phyloP scores from a whole-genome alignment of 2,797 vertebrate genomes.

The Hephaestus fuliginosus region DNA sequence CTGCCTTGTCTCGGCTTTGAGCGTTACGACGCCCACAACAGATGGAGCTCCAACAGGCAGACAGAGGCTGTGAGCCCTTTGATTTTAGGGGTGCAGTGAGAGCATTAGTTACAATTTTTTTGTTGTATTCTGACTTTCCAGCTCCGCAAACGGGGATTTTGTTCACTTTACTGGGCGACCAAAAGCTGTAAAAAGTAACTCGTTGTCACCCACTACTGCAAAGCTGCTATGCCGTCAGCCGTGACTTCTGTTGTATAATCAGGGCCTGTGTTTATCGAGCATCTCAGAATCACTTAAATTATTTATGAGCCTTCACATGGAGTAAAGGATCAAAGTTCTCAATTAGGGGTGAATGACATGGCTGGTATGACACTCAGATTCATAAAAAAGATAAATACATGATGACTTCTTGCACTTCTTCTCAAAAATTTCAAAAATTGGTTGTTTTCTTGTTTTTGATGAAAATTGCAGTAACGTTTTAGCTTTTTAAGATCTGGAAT shows the following conservation, averaged over 20 bases:
- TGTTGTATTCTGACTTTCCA: too few relatives aligned
- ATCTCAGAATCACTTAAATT: slow-evolving; percentile 2
- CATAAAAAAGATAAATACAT: neutral
- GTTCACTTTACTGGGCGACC: neutral
- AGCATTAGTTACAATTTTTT: too few relatives aligned
- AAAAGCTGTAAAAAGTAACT: neutral
- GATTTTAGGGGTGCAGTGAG: neutral
- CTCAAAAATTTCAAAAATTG: neutral
- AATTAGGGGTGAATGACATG: neutral
- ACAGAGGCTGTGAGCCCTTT: neutral
- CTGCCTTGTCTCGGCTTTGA: slow-evolving; percentile 23
- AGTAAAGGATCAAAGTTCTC: slow-evolving; percentile 11
- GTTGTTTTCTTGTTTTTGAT: neutral
- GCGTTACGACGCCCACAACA: slow-evolving; percentile 5
- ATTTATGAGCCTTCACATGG: neutral
- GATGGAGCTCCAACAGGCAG: slow-evolving; percentile 16
- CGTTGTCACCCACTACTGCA: neutral
- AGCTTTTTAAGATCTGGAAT: neutral
- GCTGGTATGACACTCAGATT: neutral
- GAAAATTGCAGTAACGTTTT: neutral
- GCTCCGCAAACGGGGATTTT: neutral
- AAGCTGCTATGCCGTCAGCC: neutral
- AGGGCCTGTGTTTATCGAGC: neutral
- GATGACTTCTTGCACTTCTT: neutral
- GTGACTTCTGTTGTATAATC: neutral